phyloP scores from a whole-genome alignment of 1,140 invertebrate species.

The Caenorhabditis inopinata region DNA sequence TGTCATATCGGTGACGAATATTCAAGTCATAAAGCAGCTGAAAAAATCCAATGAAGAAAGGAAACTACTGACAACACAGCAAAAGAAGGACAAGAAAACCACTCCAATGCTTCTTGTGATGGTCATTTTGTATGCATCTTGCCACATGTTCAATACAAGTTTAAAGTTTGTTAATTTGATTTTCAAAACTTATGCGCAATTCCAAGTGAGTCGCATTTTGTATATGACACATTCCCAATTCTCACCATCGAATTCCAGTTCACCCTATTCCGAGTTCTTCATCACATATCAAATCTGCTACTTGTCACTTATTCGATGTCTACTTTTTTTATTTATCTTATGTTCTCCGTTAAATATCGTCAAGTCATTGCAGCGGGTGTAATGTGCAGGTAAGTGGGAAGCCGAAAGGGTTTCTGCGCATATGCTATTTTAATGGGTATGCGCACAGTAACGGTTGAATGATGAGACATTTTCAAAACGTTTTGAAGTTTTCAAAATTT shows the following conservation, averaged over 20 bases:
- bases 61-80: constrained; percentile 7
- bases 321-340: constrained; percentile 16
- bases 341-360: constrained; percentile 4
- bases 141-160: constrained; percentile 19
- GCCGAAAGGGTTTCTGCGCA: no score
- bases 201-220: background rate
- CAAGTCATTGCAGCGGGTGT: background rate
- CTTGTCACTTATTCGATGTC: background rate
- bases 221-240: no score
- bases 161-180: constrained; percentile 5
- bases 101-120: background rate
- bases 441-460: no score
- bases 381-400: background rate
- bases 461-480: no score
- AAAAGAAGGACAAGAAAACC: constrained; percentile 11
- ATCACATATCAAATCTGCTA: constrained; percentile 19
- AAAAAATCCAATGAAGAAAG: constrained; percentile 15
- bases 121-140: constrained; percentile 9
- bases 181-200: background rate
- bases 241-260: background rate
- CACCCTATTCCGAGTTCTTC: background rate
- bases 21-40: background rate
- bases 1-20: background rate
- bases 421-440: no score
- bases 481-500: no score